A percentile compares a stretch with the other conserved stretches of the same genome.
Conservation (phyloP, 2,888 invertebrate genomes). For the Amphipyra tragopoginis region DNA sequence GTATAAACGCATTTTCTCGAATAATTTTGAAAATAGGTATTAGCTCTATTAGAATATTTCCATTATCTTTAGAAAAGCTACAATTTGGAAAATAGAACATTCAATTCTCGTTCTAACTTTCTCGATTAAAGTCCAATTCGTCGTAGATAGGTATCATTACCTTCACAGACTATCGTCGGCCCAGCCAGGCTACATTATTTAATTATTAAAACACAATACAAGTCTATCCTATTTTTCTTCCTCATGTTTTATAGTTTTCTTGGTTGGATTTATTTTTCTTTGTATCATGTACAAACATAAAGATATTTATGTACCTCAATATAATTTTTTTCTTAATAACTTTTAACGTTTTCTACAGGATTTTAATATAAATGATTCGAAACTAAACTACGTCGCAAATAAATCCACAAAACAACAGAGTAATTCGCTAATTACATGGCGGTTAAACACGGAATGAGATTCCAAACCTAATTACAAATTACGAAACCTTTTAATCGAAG, state of each 20-base stretch:
- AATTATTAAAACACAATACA: slow-evolving; percentile 13
- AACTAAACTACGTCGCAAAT: slow-evolving; percentile 11
- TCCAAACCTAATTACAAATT: slow-evolving; percentile 48
- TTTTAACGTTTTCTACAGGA: too few species aligned
- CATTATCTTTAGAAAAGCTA: not conserved
- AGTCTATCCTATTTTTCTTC: not conserved
- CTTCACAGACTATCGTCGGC: slow-evolving; percentile 6
- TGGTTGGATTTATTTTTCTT: not conserved
- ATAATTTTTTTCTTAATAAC: too few species aligned
- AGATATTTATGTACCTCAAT: too few species aligned
- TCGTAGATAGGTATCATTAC: slow-evolving; percentile 10
- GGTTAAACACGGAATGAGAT: slow-evolving; percentile 43
- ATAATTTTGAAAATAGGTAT: slow-evolving; percentile 9
- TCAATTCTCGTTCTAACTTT: slow-evolving; percentile 22
- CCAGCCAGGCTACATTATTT: slow-evolving; percentile 10
- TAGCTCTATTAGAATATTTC: slow-evolving; percentile 1
- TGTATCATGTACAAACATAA: too few species aligned
- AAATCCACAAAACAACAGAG: slow-evolving; percentile 28
- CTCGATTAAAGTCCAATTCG: slow-evolving; percentile 17
- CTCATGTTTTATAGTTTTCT: not conserved
- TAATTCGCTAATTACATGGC: slow-evolving; percentile 39
- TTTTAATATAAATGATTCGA: not conserved
- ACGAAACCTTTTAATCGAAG: slow-evolving; percentile 54
- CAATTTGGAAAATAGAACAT: slow-evolving; percentile 10
- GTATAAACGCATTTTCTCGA: slow-evolving; percentile 9